Evolutionary conservation across 2,888 invertebrate genomes (phyloP).

Genomic region (Rhamphomyia laevipes): DNA sequence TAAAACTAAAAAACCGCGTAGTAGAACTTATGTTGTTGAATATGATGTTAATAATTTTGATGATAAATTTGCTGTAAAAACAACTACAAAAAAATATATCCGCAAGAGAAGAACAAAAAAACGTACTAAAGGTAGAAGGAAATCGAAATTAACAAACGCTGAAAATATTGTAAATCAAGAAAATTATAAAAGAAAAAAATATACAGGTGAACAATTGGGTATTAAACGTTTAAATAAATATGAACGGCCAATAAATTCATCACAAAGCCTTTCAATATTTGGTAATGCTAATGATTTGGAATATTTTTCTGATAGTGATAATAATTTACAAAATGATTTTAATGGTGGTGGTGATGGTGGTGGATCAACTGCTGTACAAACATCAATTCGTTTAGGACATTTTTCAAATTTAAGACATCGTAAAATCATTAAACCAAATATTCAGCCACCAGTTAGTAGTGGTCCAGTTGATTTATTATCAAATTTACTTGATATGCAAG

Average conservation of each 20-base stretch:
- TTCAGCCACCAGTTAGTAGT: constrained; percentile 9
- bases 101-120: constrained; percentile 24
- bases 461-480: constrained; percentile 50
- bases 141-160: constrained; percentile 6
- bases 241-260: constrained; percentile 22
- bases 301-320: constrained; percentile 49
- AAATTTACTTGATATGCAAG: constrained; percentile 58
- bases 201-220: constrained; percentile 23
- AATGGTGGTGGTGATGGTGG: constrained; percentile 33
- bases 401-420: constrained; percentile 3
- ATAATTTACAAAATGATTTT: constrained; percentile 27
- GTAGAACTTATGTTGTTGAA: constrained; percentile 52
- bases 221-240: constrained; percentile 22
- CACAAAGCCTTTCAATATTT: constrained; percentile 48
- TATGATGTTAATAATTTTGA: constrained; percentile 50
- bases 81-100: constrained; percentile 40
- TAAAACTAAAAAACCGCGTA: constrained; percentile 34
- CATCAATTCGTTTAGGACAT: constrained; percentile 23
- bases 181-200: constrained; percentile 26
- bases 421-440: constrained; percentile 6
- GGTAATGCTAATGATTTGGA: constrained; percentile 57
- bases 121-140: constrained; percentile 11
- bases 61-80: constrained; percentile 48
- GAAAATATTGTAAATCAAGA: constrained; percentile 24
- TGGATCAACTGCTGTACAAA: constrained; percentile 37